Base-by-base conservation (phyloP, 2,888 invertebrate species). In the Cantharis rustica region DNA sequence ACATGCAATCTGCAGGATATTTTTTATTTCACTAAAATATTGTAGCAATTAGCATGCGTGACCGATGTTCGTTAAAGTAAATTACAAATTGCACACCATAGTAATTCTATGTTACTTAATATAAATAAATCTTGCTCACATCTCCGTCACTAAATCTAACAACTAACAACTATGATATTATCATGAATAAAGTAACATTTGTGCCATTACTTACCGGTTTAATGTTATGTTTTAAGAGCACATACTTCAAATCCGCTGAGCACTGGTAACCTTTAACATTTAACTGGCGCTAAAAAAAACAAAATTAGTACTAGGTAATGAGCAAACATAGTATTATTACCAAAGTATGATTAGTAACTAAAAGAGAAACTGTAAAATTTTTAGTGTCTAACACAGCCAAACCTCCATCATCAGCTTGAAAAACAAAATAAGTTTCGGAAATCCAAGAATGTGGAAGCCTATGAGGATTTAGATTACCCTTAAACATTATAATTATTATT, bases 171-270 rank as follows among this genome's bases (percentile, higher is more conserved):
- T 31, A 13, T n/a, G 31, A 31, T 31, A n/a, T 31, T 13, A 31
- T 13, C 47, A 5, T 47, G 47, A 47, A 47, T 47, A 47, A 47
- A 47, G n/a, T n/a, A 47, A 11, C 13, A n/a, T 7, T 31, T 47
- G n/a, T 47, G 5, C 16, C 76, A 61, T 5, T 81, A 90, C 91
- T 91, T 90, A 96, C 96, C 91, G 94, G 93, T 89, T 95, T 95
- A 89, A 96, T 93, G 90, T 95, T 95, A 91, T 96, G 95, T 90
- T 94, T 93, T 90, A 96, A 95, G 85, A 96, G 92, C 86, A 96
- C 95, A 89, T 93, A 96, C 87, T 94, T 94, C 84, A 96, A 91
- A 90, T 96, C 95, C 82, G 93, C 91, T 82, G 96, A 96, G 89
- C 96, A 95, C 89, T 95, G 93, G 89, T 95, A 96, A 84, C 95